phyloP scores from a whole-genome alignment of 2,797 vertebrate genomes.

The Peromyscus aztecus region DNA sequence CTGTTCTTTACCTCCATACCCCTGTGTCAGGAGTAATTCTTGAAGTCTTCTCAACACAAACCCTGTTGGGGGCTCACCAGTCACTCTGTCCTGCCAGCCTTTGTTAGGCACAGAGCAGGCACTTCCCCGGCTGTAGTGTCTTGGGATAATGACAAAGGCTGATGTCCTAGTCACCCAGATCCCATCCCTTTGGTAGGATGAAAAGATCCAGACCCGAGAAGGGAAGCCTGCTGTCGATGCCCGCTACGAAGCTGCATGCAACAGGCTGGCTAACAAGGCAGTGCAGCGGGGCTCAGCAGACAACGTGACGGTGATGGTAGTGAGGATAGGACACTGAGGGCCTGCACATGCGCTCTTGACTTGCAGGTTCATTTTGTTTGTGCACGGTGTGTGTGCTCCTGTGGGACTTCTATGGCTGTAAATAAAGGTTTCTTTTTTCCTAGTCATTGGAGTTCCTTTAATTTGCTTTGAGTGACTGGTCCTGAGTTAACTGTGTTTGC shows the following conservation, averaged over 20 bases:
- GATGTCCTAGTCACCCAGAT: neutral
- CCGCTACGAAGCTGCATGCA: slow-evolving; percentile 93
- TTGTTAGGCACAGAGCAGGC: neutral
- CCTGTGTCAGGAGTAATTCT: neutral
- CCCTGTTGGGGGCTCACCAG: fast-evolving
- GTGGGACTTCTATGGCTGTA: slow-evolving; percentile 85
- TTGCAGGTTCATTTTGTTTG: neutral
- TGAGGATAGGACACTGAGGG: slow-evolving; percentile 91
- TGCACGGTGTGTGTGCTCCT: slow-evolving; percentile 33
- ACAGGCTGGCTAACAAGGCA: slow-evolving; percentile 94
- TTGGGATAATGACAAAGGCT: neutral
- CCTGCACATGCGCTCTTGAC: fast-evolving
- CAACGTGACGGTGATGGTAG: slow-evolving; percentile 96
- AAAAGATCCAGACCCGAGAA: slow-evolving; percentile 87
- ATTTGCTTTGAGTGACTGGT: neutral
- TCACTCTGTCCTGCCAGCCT: neutral
- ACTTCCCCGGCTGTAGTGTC: neutral
- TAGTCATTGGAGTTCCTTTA: slow-evolving; percentile 67
- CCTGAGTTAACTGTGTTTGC: neutral
- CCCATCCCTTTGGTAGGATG: slow-evolving; percentile 87
- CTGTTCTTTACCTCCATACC: neutral
- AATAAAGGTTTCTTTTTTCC: slow-evolving; percentile 86
- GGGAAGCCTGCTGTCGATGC: slow-evolving; percentile 87
- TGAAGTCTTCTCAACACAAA: fast-evolving
- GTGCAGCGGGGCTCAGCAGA: slow-evolving; percentile 96